Base-by-base conservation (phyloP, 1,140 invertebrate genomes). In the Eciton burchellii region DNA sequence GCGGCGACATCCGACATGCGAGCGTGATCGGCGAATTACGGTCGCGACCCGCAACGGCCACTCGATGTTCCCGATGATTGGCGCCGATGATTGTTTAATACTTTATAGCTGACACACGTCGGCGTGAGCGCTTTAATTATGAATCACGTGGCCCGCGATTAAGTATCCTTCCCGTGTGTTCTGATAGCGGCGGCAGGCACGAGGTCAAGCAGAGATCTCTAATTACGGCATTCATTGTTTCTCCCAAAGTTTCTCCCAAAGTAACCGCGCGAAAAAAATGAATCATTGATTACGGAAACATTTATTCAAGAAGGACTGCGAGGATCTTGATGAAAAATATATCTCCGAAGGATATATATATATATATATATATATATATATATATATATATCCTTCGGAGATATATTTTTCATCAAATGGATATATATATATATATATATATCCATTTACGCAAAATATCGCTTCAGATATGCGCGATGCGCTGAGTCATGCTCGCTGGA, bases 81-180 rank as follows among this genome's bases (percentile, higher is more conserved):
- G 24, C 24, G 57, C 65, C 49, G 63, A 79, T 79, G 74, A 70
- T 79, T 79, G 70, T 79, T 79, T 79, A 43, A 79, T 79, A 56
- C 49, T 56, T 45, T 11, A n/a, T 19, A 9, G 16, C 35, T 52
- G 59, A 45, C n/a, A 45, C 45, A 14, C 29, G 45, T 60, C 21
- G 29, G 68, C 12, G 54, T 14, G 59, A 29, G 26, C 16, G 63
- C 52, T 79, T 79, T 79, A 79, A 79, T 79, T 68, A 70, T 79
- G 60, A 65, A 65, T 76, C 47, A 19, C 29, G 11, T 52, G 45
- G 14, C 21, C 65, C 60, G 52, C 73, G 73, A 54, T 65, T 65
- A 43, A 76, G 65, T 76, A 65, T 65, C 59, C 24, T 35, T 21
- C 21, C 16, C 3, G 35, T 14, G 21, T 49, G 19, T 16, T 11